Percentiles rank a stretch among this genome's conserved stretches.
phyloP scores from a whole-genome alignment of 2,797 vertebrate genomes.

The Paedocypris micromegethes region DNA sequence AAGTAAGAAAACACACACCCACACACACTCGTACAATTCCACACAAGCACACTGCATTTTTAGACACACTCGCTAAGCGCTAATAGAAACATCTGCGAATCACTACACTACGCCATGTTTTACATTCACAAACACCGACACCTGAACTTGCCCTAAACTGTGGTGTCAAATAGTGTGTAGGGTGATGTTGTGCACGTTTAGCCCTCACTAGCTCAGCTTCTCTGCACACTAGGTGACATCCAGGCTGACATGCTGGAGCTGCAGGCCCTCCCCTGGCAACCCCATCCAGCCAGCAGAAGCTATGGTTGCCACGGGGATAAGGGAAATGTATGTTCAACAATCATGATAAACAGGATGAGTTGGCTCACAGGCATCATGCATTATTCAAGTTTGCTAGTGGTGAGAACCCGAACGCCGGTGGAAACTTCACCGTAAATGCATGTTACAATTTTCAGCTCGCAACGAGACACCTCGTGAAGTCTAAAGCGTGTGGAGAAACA shows the following conservation, averaged over 20 bases:
- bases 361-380: slow-evolving; percentile 52
- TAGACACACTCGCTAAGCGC: too few relatives aligned
- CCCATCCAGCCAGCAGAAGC: slow-evolving; percentile 24
- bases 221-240: slow-evolving; percentile 2
- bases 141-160: neutral
- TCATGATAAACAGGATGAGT: slow-evolving; percentile 50
- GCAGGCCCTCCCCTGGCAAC: slow-evolving; percentile 21
- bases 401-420: slow-evolving; percentile 34
- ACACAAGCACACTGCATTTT: too few relatives aligned
- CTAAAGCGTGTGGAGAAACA: slow-evolving; percentile 28
- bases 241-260: slow-evolving; percentile 12
- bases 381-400: slow-evolving; percentile 46
- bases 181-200: neutral
- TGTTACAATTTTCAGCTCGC: slow-evolving; percentile 25
- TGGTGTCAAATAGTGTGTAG: neutral
- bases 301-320: slow-evolving; percentile 41
- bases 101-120: too few relatives aligned
- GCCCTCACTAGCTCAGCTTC: neutral
- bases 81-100: too few relatives aligned
- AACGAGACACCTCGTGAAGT: slow-evolving; percentile 25
- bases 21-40: too few relatives aligned
- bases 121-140: neutral
- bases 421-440: slow-evolving; percentile 34
- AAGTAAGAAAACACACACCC: too few relatives aligned
- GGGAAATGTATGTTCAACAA: slow-evolving; percentile 52